Evolutionary conservation across 2,113 vertebrate species (phyloP), one percentile per base, ranked within the genome.

Genomic region (Gobio gobio): DNA sequence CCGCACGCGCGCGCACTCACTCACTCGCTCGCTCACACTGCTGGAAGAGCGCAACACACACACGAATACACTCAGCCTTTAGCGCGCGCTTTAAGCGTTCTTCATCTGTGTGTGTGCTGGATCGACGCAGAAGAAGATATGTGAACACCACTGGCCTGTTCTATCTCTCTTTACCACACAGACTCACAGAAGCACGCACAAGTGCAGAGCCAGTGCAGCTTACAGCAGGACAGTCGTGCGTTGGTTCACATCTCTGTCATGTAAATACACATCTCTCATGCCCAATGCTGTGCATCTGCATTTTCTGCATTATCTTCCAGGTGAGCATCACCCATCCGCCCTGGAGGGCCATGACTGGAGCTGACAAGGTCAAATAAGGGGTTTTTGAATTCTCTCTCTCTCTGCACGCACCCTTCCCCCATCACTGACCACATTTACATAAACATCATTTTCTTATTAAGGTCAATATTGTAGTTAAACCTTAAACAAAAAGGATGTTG

Each of bases 321-420:
- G 24, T 82, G 47, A 68, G 40, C 59, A 61, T 49, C 79, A 36
- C 45, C 29, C 63, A 68, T 68, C 79, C 18, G 16, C 45, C 79
- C 45, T 49, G 18, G 43, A 29, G 61, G 76, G 26, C 43, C 84
- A 49, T 75, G 78, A 75, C 26, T 49, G 68, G 56, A 74, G 54
- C 78, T 61, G 29, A 72, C 66, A 86, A 86, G 84, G 84, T 80
- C 84, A 81, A 72, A 72, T 33, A 24, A 61, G 77, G 66, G 74
- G 45, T 80, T 85, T 59, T 29, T n/a, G 40, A 43, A n/a, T 59
- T 51, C 40, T 22, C 56, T 64, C 8, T 64, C 82, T 49, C 22
- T 40, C 40, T 84, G 18, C 45, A 59, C 22, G 0, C 33, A 9
- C n/a, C 13, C 33, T 47, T 49, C 18, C 40, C 40, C 72, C 72